Evolutionary conservation across 1,140 invertebrate genomes (phyloP), one percentile per base, ranked within the genome.

Genomic region (Drosophila kanapiae): DNA sequence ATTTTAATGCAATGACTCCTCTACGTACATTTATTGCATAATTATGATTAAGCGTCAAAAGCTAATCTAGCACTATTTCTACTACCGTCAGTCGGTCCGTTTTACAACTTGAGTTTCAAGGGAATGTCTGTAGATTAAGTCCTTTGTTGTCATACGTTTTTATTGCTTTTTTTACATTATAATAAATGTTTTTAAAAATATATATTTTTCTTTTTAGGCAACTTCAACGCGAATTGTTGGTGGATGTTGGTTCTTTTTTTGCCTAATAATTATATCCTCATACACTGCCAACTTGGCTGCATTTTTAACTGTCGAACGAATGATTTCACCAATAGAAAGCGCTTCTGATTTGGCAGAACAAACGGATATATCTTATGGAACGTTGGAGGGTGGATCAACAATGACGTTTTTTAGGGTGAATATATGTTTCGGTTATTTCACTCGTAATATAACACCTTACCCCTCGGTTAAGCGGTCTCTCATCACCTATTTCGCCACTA

Each of bases 211-310:
- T 14, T 80, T 83, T 33, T 42, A 98, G 97, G 98, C 98, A 14
- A 97, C 98, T 11, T 98, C 97, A 4, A 99, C 98, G 4, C 94
- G 98, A 68, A 97, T 99, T 81, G 97, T 99, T 13, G 97, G 98
- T 11, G 97, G 97, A 7, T 99, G 99, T 72, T 99, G 99, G 99
- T 99, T 98, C 98, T 99, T 99, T 93, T 99, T 99, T 94, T 99
- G 98, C 0, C 94, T 99, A 16, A 99, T 99, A 91, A 99, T 99
- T 90, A 98, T 99, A 67, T 99, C 98, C 0, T 99, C 98, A 18
- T 99, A 99, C 93, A 99, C 99, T 2, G 99, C 99, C 13, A 99
- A 99, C 94, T 94, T 99, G 72, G 96, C 97, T 1, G 99, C 99
- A 4, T 99, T 99, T 93, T 94, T 99, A 13, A 99, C 99, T 0